phyloP scores from a whole-genome alignment of 2,888 invertebrate genomes.

The Dione juno region DNA sequence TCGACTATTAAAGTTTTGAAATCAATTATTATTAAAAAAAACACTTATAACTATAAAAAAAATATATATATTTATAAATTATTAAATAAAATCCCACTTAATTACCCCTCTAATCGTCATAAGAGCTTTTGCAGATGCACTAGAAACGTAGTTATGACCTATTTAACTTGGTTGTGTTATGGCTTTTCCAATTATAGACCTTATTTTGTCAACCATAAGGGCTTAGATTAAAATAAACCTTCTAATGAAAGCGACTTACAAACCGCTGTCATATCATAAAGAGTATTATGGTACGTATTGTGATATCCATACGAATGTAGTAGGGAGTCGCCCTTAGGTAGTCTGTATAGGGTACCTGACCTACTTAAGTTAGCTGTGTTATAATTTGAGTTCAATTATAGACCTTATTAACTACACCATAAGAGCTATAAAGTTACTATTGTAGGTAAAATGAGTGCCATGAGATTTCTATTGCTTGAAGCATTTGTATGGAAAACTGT shows the following conservation, averaged over 20 bases:
- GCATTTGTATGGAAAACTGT: conserved; percentile 26
- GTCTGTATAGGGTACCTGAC: conserved; percentile 35
- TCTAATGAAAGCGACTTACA: conserved; percentile 19
- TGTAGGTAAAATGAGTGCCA: conserved; percentile 23
- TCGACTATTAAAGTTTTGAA: not conserved
- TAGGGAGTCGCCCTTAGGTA: conserved; percentile 20
- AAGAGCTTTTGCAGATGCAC: conserved; percentile 41
- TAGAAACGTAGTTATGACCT: conserved; percentile 25
- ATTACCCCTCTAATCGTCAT: conserved; percentile 36
- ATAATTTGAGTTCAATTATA: conserved; percentile 23
- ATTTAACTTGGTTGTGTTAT: conserved; percentile 33
- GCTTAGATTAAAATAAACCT: conserved; percentile 5
- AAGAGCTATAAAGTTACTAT: conserved; percentile 11
- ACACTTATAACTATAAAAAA: conserved; percentile 11
- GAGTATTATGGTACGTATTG: conserved; percentile 15
- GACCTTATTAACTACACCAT: conserved; percentile 9
- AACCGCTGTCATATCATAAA: conserved; percentile 18
- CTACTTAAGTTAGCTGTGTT: conserved; percentile 37
- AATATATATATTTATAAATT: too few species aligned
- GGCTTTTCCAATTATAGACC: conserved; percentile 14
- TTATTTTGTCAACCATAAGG: conserved; percentile 1
- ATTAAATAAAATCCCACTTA: conserved; percentile 29
- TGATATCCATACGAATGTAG: conserved; percentile 15
- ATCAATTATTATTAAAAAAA: not conserved
- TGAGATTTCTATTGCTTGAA: conserved; percentile 34